phyloP scores from a whole-genome alignment of 2,113 vertebrate genomes.

The Cisticola juncidis region DNA sequence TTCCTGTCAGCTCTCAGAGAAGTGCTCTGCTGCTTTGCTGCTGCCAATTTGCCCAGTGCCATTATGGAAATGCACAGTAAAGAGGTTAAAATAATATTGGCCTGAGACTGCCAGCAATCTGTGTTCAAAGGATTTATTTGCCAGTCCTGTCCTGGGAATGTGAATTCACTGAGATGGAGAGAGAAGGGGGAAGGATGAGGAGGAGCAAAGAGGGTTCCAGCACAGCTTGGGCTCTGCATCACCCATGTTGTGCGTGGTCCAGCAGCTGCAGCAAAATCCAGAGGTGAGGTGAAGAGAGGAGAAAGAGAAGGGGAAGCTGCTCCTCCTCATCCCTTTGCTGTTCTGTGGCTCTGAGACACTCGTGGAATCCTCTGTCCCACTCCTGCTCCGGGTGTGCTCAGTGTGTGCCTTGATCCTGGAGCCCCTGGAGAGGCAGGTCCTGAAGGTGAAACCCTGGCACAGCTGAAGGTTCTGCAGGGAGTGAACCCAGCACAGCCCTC shows the following conservation, averaged over 20 bases:
- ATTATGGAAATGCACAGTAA: not conserved
- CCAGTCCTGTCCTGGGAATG: not conserved
- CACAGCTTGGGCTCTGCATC: not conserved
- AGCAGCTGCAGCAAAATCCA: not conserved
- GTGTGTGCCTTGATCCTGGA: not conserved
- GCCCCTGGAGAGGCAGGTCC: not conserved
- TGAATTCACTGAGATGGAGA: not conserved
- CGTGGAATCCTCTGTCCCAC: not conserved
- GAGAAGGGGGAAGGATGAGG: not conserved
- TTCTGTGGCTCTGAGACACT: not conserved
- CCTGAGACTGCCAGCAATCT: not conserved
- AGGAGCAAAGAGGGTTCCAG: not conserved
- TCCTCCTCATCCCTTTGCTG: not conserved
- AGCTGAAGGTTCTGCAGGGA: not conserved
- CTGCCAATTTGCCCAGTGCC: not conserved
- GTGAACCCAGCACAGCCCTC: not conserved
- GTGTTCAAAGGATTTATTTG: not conserved
- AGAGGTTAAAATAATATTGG: not conserved
- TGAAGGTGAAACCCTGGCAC: not conserved
- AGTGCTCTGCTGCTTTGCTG: not conserved
- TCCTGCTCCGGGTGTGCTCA: not conserved
- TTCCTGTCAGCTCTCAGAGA: not conserved
- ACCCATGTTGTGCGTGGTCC: fast-evolving
- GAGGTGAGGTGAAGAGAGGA: not conserved
- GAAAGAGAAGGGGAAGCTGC: not conserved